Percentiles rank a stretch among this genome's conserved stretches.
These are phyloP conservation scores for Philopedon plagiatum DNA, from an alignment of 2,888 invertebrate genomes.

Conservation along the genomic window DNA sequence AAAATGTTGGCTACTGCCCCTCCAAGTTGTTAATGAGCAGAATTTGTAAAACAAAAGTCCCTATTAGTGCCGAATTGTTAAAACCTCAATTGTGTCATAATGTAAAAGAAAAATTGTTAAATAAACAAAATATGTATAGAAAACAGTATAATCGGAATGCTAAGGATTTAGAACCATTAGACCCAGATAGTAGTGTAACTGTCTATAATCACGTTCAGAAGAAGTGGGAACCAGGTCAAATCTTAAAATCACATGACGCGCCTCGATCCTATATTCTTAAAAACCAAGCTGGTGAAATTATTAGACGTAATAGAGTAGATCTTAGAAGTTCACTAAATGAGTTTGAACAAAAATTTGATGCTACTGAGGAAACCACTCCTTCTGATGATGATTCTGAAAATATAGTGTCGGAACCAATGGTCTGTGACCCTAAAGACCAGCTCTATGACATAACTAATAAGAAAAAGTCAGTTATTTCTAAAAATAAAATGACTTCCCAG, in stretches of 20 bases:
- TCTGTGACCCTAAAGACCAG: too few species aligned
- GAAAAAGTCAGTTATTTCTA: too few species aligned
- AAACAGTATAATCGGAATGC: not conserved
- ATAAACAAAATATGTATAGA: not conserved
- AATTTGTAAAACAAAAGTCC: conserved; percentile 49
- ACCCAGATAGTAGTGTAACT: too few species aligned
- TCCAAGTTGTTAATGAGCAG: conserved; percentile 23
- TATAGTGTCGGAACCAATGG: too few species aligned
- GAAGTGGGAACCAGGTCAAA: too few species aligned
- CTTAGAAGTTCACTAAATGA: too few species aligned
- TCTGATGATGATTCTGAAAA: too few species aligned
- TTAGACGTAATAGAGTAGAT: not conserved
- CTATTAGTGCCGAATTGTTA: conserved; percentile 3
- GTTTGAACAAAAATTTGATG: too few species aligned
- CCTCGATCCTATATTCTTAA: not conserved
- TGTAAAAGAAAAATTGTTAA: conserved; percentile 3
- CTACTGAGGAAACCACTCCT: too few species aligned
- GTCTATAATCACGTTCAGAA: too few species aligned
- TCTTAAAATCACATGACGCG: not conserved
- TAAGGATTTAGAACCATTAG: not conserved
- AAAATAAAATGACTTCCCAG: too few species aligned
- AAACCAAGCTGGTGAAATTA: not conserved
- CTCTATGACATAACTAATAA: too few species aligned
- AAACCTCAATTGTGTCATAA: not conserved
- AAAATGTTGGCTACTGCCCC: conserved; percentile 29